Conservation (phyloP, 2,888 invertebrate genomes). For the Choreutis nemorana region DNA sequence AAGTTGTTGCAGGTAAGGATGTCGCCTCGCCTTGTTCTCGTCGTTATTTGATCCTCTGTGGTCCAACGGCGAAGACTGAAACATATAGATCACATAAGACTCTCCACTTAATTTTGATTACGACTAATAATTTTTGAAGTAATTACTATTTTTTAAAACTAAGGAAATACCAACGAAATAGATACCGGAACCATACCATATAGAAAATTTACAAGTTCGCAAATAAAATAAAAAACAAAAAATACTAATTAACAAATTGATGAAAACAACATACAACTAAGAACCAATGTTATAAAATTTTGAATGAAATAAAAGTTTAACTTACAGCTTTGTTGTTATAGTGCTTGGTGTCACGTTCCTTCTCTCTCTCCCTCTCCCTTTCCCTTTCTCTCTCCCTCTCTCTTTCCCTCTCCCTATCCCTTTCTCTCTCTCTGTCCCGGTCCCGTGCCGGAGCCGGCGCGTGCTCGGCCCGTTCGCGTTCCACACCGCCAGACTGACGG, state of each 20-base stretch:
- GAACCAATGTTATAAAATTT: slow-evolving; percentile 9
- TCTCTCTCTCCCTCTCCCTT: slow-evolving; percentile 19
- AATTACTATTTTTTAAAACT: too few species aligned
- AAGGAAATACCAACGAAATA: too few species aligned
- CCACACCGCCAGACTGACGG: too few species aligned
- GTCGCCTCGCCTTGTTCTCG: slow-evolving; percentile 51
- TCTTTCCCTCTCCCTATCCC: too few species aligned
- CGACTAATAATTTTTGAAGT: too few species aligned
- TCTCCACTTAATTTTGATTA: too few species aligned
- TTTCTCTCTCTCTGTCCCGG: too few species aligned
- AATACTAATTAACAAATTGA: slow-evolving; percentile 1
- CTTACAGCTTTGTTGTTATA: slow-evolving; percentile 42
- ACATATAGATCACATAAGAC: slow-evolving; percentile 7
- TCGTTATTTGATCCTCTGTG: slow-evolving; percentile 56
- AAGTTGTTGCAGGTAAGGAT: slow-evolving; percentile 58
- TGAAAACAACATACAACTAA: background rate
- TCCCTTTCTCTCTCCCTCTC: slow-evolving; percentile 40
- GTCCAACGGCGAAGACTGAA: slow-evolving; percentile 57
- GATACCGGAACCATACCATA: too few species aligned
- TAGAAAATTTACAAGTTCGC: too few species aligned
- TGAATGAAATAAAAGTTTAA: slow-evolving; percentile 14
- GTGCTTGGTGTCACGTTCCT: slow-evolving; percentile 37
- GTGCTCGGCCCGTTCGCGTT: too few species aligned
- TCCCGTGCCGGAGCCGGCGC: too few species aligned
- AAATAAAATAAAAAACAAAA: background rate